phyloP scores from a whole-genome alignment of 2,888 invertebrate species.

The Celastrina argiolus region DNA sequence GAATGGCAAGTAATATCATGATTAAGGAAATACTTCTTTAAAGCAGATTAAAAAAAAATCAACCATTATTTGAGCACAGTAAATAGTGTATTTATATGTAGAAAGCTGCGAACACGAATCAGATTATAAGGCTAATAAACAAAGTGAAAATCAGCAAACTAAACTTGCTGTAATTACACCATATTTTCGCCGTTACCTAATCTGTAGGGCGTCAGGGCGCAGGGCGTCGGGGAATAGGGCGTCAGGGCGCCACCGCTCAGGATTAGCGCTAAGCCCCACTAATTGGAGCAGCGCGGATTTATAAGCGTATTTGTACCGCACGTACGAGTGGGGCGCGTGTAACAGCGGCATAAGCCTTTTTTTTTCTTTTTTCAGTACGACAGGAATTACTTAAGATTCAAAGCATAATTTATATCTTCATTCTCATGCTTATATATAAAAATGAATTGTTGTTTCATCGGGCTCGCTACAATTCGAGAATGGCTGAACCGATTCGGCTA shows the following conservation, averaged over 20 bases:
- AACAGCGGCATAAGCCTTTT: constrained; percentile 12
- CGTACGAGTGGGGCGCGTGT: constrained; percentile 26
- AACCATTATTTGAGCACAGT: too few species aligned
- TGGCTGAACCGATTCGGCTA: too few species aligned
- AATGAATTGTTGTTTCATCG: too few species aligned
- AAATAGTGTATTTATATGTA: too few species aligned
- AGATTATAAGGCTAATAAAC: not conserved
- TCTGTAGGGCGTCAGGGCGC: constrained; percentile 40
- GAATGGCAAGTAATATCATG: too few species aligned
- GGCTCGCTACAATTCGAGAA: too few species aligned
- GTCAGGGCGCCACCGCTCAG: constrained; percentile 48
- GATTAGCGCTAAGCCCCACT: constrained; percentile 60
- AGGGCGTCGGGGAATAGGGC: constrained; percentile 25
- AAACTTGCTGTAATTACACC: constrained; percentile 10
- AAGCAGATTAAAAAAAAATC: too few species aligned
- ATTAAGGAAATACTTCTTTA: too few species aligned
- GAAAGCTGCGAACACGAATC: not conserved
- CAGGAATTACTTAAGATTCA: too few species aligned
- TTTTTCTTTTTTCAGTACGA: not conserved
- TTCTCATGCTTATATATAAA: too few species aligned
- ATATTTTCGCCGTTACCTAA: constrained; percentile 31
- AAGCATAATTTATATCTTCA: too few species aligned
- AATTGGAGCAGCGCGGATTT: constrained; percentile 57
- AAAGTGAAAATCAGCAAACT: not conserved
- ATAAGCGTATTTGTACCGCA: constrained; percentile 27